Evolutionary conservation across 2,113 vertebrate species (phyloP).

Genomic region (Nymphicus hollandicus): DNA sequence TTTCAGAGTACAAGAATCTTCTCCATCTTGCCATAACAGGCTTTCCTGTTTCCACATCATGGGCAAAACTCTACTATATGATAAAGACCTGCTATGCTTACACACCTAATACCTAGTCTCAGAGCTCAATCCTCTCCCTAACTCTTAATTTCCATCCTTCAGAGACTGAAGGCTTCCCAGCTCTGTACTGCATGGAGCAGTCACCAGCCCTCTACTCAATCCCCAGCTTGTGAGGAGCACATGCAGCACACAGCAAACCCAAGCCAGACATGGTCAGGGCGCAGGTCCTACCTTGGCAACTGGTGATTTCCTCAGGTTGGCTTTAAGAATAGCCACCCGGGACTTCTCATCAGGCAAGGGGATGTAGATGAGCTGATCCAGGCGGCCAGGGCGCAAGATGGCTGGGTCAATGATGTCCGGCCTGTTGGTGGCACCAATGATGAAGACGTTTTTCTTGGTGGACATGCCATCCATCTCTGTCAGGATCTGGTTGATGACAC

Average conservation of each 20-base stretch:
- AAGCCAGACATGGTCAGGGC: too few relatives aligned
- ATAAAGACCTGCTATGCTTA: background rate
- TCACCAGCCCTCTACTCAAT: background rate
- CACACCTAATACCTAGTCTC: background rate
- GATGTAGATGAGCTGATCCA: conserved; percentile 97
- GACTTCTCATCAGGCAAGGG: conserved; percentile 94
- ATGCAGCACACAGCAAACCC: background rate
- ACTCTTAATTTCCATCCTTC: background rate
- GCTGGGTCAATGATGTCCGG: conserved; percentile 97
- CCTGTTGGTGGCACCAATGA: too few relatives aligned
- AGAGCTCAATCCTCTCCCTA: background rate
- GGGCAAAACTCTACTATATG: background rate
- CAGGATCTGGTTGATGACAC: conserved; percentile 98
- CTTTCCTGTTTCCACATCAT: background rate
- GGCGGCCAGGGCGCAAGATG: conserved; percentile 90
- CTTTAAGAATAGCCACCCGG: too few relatives aligned
- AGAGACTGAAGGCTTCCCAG: background rate
- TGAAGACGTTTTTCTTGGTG: too few relatives aligned
- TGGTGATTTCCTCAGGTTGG: too few relatives aligned
- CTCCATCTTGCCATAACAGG: background rate
- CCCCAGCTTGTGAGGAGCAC: background rate
- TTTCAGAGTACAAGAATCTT: background rate
- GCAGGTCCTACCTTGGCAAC: too few relatives aligned
- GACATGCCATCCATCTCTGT: too few relatives aligned
- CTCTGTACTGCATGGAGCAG: background rate